phyloP scores from a whole-genome alignment of 1,140 invertebrate species.

The Platorchestia sp. region DNA sequence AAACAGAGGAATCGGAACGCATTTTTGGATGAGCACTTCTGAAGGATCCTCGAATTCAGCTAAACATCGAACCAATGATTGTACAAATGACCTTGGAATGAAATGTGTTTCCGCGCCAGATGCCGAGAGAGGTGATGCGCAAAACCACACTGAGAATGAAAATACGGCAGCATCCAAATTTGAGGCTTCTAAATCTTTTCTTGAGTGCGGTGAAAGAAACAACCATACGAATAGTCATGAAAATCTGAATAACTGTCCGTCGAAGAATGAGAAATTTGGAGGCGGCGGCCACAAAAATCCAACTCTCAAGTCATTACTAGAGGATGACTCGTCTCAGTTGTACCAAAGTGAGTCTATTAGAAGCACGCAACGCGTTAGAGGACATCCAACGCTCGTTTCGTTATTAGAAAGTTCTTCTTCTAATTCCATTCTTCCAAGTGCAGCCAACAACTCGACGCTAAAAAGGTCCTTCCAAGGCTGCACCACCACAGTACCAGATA shows the following conservation, averaged over 20 bases:
- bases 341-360: not conserved
- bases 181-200: not conserved
- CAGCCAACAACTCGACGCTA: not conserved
- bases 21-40: not conserved
- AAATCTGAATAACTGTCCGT: not conserved
- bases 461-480: not conserved
- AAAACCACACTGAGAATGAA: not conserved
- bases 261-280: not conserved
- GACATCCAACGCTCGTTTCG: constrained; percentile 38
- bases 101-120: not conserved
- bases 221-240: not conserved
- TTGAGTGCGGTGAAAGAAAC: not conserved
- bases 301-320: constrained; percentile 3
- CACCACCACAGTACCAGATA: not conserved
- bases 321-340: constrained; percentile 25
- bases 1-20: not conserved
- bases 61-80: not conserved
- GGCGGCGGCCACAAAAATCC: not conserved
- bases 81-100: not conserved
- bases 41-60: not conserved
- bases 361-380: not conserved
- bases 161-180: not conserved
- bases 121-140: not conserved
- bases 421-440: not conserved
- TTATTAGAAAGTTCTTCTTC: not conserved